Percentiles rank a stretch among this genome's conserved stretches.
Conservation (phyloP, 2,113 vertebrate species). For the Noturus placidus region DNA sequence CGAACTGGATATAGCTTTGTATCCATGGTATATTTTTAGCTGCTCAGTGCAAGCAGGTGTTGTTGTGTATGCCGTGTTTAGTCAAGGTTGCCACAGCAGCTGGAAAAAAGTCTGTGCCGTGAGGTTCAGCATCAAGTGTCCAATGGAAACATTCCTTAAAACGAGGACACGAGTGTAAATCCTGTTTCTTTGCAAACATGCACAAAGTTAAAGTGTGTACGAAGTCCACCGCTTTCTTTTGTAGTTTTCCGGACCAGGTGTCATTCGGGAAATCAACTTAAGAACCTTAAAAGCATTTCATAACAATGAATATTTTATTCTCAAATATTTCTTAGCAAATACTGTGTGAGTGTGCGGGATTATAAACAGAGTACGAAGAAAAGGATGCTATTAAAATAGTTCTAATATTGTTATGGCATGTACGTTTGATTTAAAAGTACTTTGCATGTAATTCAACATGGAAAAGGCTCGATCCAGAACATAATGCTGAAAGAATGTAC, state of each 20-base stretch:
- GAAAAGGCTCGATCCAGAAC: not conserved
- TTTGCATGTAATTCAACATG: not conserved
- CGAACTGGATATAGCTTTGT: slow-evolving; percentile 23
- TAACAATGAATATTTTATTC: not conserved
- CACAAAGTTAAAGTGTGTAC: not conserved
- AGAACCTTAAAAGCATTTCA: not conserved
- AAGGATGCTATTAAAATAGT: not conserved
- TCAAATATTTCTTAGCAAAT: not conserved
- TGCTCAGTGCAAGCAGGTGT: slow-evolving; percentile 13
- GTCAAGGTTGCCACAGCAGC: slow-evolving; percentile 15
- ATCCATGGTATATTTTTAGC: slow-evolving; percentile 36
- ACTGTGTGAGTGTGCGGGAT: not conserved
- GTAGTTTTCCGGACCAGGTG: not conserved
- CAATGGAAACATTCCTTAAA: slow-evolving; percentile 2
- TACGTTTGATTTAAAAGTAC: not conserved
- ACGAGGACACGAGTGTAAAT: not conserved
- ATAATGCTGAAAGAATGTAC: not conserved
- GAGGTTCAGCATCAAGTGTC: slow-evolving; percentile 1
- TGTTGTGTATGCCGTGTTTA: slow-evolving; percentile 3
- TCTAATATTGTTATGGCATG: not conserved
- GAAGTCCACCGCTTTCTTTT: not conserved
- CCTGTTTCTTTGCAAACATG: not conserved
- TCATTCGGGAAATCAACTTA: not conserved
- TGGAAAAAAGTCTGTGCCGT: not conserved
- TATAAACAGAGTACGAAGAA: not conserved